Conservation (phyloP, 1,140 invertebrate species). For the Pseudomyrmex flavicornis region DNA sequence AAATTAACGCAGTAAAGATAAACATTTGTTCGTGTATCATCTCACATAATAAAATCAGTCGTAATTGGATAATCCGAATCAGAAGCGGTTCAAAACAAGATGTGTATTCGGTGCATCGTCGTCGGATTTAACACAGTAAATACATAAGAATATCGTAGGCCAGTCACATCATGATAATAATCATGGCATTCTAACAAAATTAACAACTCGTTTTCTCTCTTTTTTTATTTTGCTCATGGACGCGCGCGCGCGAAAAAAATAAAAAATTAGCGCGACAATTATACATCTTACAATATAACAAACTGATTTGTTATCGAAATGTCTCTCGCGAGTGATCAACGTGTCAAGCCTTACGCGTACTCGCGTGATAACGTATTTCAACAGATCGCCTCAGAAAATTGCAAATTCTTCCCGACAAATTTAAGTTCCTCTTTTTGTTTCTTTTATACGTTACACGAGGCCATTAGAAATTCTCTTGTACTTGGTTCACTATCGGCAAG, state of each 20-base stretch:
- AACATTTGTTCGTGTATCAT: conserved; percentile 14
- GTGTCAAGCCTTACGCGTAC: background rate
- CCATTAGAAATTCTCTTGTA: conserved; percentile 59
- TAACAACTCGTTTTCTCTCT: conserved; percentile 31
- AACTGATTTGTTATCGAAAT: conserved; percentile 1
- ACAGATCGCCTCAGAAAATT: conserved; percentile 33
- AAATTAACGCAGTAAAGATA: conserved; percentile 40
- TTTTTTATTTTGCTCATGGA: background rate
- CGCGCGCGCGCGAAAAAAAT: background rate
- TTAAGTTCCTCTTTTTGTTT: background rate
- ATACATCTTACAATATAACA: background rate
- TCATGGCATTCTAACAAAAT: conserved; percentile 48
- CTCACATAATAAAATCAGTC: conserved; percentile 22
- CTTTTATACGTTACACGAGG: conserved; percentile 68
- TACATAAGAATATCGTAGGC: conserved; percentile 4
- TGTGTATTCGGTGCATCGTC: background rate
- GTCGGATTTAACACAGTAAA: conserved; percentile 4
- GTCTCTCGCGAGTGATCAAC: background rate
- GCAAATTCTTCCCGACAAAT: conserved; percentile 22
- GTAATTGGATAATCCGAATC: conserved; percentile 10
- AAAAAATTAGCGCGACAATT: too few species aligned
- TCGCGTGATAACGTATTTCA: background rate
- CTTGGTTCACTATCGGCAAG: conserved; percentile 33
- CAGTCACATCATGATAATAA: conserved; percentile 1
- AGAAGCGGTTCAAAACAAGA: conserved; percentile 32